phyloP scores from a whole-genome alignment of 2,888 invertebrate genomes.

The Noctua janthe region DNA sequence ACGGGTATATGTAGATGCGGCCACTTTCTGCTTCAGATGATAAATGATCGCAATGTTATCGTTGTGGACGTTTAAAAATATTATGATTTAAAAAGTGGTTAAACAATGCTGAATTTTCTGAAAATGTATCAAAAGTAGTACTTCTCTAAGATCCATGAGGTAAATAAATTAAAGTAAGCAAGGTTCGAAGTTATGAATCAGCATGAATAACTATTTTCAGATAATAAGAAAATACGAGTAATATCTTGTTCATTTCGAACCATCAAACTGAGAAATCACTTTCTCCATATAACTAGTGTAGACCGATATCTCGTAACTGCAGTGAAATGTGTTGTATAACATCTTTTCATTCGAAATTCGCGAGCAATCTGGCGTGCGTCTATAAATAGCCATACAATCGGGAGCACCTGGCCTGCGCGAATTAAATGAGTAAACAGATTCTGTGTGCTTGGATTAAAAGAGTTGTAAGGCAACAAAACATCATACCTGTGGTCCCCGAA shows the following conservation, averaged over 20 bases:
- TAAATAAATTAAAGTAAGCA: background rate
- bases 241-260: background rate
- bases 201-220: background rate
- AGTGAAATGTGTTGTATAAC: conserved; percentile 16
- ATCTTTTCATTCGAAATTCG: conserved; percentile 50
- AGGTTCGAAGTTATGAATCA: background rate
- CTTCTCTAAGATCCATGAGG: too few relatives aligned
- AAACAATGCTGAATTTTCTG: background rate
- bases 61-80: background rate
- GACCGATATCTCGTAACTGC: conserved; percentile 7
- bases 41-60: conserved; percentile 7
- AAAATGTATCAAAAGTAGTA: background rate
- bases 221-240: too few relatives aligned
- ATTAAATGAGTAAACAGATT: conserved; percentile 58
- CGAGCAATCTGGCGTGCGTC: conserved; percentile 44
- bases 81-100: background rate
- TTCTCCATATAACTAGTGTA: background rate
- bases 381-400: conserved; percentile 55
- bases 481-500: background rate
- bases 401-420: conserved; percentile 62
- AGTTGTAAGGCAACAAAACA: background rate
- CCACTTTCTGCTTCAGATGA: conserved; percentile 16
- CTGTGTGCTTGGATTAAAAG: conserved; percentile 29
- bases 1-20: background rate
- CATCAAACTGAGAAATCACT: background rate